Base-by-base conservation (phyloP, 2,797 vertebrate genomes). In the Clarias laeviceps region DNA sequence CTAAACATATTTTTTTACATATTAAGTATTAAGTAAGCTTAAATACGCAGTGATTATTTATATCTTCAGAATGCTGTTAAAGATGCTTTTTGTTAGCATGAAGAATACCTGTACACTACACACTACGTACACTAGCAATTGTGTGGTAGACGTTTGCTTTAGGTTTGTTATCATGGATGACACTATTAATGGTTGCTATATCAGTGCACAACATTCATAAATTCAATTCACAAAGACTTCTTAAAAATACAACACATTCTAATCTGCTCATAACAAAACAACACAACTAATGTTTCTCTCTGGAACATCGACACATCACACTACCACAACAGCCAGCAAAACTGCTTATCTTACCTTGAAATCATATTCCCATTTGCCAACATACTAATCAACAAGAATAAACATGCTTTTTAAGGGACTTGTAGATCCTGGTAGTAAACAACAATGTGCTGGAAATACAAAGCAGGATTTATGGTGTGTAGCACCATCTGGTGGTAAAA, bases 331-430 rank as follows among this genome's bases (percentile, higher is more conserved):
- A 62, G 29, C 76, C 62, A 85, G 40, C 32, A 57, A 70, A 59
- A 84, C n/a, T 57, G 70, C 85, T 24, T 29, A 70, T 59, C 97
- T 98, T 98, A 99, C 97, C 97, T 99, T 93, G 87, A 97, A 97
- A 94, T 96, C 96, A 94, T 98, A 99, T 89, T 99, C 96, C 97
- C 98, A 99, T 94, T 98, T 99, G 91, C 97, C 98, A 94, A 94
- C 92, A 92, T 95, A 97, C 97, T 99, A 94, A 88, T 85, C 91
- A 89, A 93, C 84, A 82, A 89, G 86, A 93, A 80, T 88, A 88
- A 77, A 74, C 24, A 87, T 62, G 62, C 17, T 62, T 62, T 45
- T 76, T 37, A 27, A 86, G 68, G 5, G 80, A 64, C 18, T 45
- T 12, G 29, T 24, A 18, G 18, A 5, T 65, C 37, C 29, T 54